phyloP scores from a whole-genome alignment of 1,140 invertebrate genomes.

The Aethina tumida region DNA sequence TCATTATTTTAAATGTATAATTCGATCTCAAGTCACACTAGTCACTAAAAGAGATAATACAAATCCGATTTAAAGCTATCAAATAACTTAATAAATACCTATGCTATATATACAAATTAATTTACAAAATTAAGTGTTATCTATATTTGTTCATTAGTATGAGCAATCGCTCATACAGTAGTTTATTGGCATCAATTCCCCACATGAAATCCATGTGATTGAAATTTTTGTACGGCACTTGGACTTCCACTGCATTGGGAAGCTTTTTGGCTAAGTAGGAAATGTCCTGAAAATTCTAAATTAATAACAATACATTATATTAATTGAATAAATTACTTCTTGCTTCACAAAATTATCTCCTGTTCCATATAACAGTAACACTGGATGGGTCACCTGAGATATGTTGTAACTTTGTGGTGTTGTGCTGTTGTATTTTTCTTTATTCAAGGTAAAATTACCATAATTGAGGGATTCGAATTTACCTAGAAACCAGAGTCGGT shows the following conservation, averaged over 20 bases:
- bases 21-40: too few species aligned
- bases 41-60: too few species aligned
- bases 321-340: slow-evolving; percentile 37
- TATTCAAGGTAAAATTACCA: slow-evolving; percentile 12
- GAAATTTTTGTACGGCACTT: slow-evolving; percentile 48
- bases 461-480: slow-evolving; percentile 19
- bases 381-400: slow-evolving; percentile 51
- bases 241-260: slow-evolving; percentile 36
- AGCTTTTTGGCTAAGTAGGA: slow-evolving; percentile 40
- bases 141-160: slow-evolving; percentile 28
- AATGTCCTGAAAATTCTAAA: slow-evolving; percentile 45
- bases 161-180: slow-evolving; percentile 44
- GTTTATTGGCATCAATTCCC: slow-evolving; percentile 45
- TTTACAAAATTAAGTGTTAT: too few species aligned
- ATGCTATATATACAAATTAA: too few species aligned
- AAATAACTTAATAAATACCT: too few species aligned
- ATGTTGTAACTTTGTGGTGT: slow-evolving; percentile 48
- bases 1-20: too few species aligned
- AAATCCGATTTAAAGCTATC: too few species aligned
- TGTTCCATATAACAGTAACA: slow-evolving; percentile 48
- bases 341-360: slow-evolving; percentile 49
- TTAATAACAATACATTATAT: not conserved
- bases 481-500: slow-evolving; percentile 15
- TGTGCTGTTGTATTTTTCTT: slow-evolving; percentile 21
- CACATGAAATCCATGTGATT: slow-evolving; percentile 64